These are phyloP conservation scores for Ormyrus thymus DNA, from an alignment of 2,888 invertebrate species.

Conservation along the genomic window DNA sequence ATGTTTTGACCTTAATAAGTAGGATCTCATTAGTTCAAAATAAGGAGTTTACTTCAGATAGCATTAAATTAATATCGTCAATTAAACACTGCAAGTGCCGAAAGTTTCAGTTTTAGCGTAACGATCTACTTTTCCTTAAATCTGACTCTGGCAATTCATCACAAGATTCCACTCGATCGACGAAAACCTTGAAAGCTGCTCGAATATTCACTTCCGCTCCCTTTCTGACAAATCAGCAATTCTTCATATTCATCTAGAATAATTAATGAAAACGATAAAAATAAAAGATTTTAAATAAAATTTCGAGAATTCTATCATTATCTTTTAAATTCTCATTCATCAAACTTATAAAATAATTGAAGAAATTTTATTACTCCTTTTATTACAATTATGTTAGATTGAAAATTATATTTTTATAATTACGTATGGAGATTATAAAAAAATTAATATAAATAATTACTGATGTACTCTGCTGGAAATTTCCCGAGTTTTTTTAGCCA, in stretches of 20 bases:
- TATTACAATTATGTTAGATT: too few species aligned
- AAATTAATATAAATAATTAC: too few species aligned
- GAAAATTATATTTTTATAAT: too few species aligned
- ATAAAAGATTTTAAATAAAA: too few species aligned
- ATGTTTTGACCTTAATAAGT: slow-evolving; percentile 14
- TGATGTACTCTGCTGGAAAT: too few species aligned
- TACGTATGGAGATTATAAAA: too few species aligned
- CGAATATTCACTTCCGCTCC: slow-evolving; percentile 37
- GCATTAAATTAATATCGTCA: slow-evolving; percentile 51
- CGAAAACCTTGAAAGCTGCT: slow-evolving; percentile 49
- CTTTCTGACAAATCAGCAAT: slow-evolving; percentile 61
- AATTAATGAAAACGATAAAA: slow-evolving; percentile 3
- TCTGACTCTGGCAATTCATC: slow-evolving; percentile 51
- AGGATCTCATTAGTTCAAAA: slow-evolving; percentile 33
- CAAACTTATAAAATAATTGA: too few species aligned
- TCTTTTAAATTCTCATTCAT: too few species aligned
- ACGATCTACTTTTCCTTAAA: slow-evolving; percentile 52
- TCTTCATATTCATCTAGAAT: slow-evolving; percentile 52
- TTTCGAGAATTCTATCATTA: too few species aligned
- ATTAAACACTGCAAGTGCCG: slow-evolving; percentile 26
- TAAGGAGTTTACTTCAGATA: slow-evolving; percentile 29
- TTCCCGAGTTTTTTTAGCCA: too few species aligned
- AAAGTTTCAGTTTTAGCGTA: slow-evolving; percentile 36
- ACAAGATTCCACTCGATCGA: slow-evolving; percentile 46
- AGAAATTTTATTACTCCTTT: too few species aligned